phyloP scores from a whole-genome alignment of 2,113 vertebrate species.

The Caracal caracal region DNA sequence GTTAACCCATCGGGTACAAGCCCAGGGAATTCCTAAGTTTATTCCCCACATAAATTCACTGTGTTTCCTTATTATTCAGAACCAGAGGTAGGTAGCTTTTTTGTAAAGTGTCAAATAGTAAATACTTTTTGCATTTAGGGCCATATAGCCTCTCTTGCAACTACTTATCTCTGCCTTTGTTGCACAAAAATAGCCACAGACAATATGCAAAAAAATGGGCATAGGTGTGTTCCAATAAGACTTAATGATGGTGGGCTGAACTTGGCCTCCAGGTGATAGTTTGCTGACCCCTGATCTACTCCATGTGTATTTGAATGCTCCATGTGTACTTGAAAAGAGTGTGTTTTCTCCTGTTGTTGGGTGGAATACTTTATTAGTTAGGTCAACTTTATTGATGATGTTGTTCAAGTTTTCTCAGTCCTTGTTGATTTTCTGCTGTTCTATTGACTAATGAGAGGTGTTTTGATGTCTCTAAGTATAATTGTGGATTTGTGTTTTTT shows the following conservation, averaged over 20 bases:
- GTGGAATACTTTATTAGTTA: neutral
- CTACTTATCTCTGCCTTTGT: neutral
- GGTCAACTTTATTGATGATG: neutral
- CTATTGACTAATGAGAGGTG: neutral
- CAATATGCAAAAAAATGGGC: neutral
- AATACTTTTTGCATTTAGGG: neutral
- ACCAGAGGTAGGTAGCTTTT: neutral
- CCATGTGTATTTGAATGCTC: neutral
- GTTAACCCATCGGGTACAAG: too few species aligned
- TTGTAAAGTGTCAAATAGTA: neutral
- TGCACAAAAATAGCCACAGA: neutral
- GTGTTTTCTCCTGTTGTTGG: neutral
- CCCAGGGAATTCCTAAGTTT: too few species aligned
- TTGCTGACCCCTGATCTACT: neutral
- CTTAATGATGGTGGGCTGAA: neutral
- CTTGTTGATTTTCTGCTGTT: neutral
- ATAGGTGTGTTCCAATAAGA: neutral
- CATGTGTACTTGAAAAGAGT: neutral
- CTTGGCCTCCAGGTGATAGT: neutral
- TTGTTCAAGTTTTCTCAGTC: neutral
- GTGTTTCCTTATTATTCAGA: neutral
- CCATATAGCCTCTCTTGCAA: neutral
- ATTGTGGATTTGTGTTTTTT: neutral
- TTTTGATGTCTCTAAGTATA: neutral
- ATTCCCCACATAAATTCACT: neutral